phyloP scores from a whole-genome alignment of 2,113 vertebrate genomes.

The Thamnaconus septentrionalis region DNA sequence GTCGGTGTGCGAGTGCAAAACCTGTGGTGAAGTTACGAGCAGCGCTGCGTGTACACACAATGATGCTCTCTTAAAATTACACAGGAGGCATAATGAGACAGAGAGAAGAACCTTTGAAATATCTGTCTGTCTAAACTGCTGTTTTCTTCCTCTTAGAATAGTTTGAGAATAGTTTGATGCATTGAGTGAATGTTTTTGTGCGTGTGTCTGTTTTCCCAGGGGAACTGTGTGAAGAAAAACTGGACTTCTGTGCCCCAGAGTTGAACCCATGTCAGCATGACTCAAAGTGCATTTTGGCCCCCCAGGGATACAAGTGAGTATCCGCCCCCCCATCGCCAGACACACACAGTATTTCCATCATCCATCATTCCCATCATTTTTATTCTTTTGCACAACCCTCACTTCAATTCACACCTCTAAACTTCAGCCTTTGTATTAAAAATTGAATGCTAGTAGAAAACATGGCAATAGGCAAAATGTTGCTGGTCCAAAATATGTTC shows the following conservation, averaged over 20 bases:
- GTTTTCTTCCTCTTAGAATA: neutral
- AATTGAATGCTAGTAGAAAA: too few relatives aligned
- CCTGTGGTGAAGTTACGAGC: slow-evolving; percentile 8
- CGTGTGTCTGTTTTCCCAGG: slow-evolving; percentile 74
- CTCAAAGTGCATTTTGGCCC: slow-evolving; percentile 92
- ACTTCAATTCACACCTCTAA: too few relatives aligned
- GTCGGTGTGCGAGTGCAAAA: slow-evolving; percentile 23
- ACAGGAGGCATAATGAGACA: too few relatives aligned
- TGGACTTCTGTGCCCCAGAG: slow-evolving; percentile 94
- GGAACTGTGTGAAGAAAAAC: slow-evolving; percentile 95
- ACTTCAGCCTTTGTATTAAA: too few relatives aligned
- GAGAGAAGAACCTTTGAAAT: too few relatives aligned
- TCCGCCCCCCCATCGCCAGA: neutral
- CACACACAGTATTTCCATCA: too few relatives aligned
- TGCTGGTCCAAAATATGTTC: too few relatives aligned
- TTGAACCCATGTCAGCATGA: slow-evolving; percentile 94
- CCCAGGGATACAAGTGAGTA: slow-evolving; percentile 93
- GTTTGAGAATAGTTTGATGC: slow-evolving; percentile 20
- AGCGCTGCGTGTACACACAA: neutral
- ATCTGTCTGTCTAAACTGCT: too few relatives aligned
- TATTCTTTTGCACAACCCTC: too few relatives aligned
- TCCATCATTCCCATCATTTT: too few relatives aligned
- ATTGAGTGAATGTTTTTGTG: neutral
- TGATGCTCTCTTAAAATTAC: too few relatives aligned
- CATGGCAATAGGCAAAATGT: too few relatives aligned